These are phyloP conservation scores for Naja naja DNA, from an alignment of 2,113 vertebrate genomes.

Conservation along the genomic window DNA sequence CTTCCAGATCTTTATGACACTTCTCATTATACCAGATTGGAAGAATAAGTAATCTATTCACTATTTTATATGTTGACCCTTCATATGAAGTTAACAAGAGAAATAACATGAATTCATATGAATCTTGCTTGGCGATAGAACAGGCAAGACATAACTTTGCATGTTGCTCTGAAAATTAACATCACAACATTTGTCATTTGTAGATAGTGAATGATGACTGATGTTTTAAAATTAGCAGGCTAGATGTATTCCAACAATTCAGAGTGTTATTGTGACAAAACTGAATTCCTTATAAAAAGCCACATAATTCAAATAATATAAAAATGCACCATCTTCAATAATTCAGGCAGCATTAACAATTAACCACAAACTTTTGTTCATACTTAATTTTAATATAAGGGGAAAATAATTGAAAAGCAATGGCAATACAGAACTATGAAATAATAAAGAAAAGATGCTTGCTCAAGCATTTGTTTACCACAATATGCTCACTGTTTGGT, in stretches of 20 bases:
- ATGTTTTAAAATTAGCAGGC: background rate
- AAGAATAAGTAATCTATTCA: background rate
- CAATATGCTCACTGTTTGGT: constrained; percentile 8
- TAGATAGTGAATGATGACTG: background rate
- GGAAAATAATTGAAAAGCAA: constrained; percentile 28
- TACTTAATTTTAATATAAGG: background rate
- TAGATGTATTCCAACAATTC: constrained; percentile 14
- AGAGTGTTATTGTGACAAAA: background rate
- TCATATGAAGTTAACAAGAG: background rate
- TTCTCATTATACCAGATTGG: background rate
- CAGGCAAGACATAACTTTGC: background rate
- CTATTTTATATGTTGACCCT: too few species aligned
- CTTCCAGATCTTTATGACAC: background rate
- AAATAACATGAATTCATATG: constrained; percentile 1
- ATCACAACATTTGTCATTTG: background rate
- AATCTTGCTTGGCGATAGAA: constrained; percentile 13
- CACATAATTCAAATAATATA: constrained; percentile 14
- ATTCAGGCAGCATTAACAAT: constrained; percentile 26
- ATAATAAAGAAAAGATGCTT: background rate
- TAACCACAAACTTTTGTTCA: background rate
- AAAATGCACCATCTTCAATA: background rate
- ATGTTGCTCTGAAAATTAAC: background rate
- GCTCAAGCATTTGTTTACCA: constrained; percentile 25
- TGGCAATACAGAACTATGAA: constrained; percentile 25
- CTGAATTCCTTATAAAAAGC: constrained; percentile 7